Base-by-base conservation (phyloP, 1,140 invertebrate species). In the Drosophila takahashii region DNA sequence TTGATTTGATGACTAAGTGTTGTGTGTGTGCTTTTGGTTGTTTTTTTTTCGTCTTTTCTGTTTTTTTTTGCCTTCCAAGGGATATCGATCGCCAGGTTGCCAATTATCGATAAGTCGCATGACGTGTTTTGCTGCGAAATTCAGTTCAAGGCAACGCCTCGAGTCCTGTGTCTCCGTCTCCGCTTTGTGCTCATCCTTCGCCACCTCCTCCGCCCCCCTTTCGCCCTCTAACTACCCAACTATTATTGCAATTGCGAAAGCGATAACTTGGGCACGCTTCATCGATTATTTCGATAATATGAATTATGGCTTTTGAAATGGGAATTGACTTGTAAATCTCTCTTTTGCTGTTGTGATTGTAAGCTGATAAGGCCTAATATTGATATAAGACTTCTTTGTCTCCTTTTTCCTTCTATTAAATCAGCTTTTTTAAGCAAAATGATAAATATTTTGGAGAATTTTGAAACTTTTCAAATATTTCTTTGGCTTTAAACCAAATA, bases 81-180 rank as follows among this genome's bases (percentile, higher is more conserved):
- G 54, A 29, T 71, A 71, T 71, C 67, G 67, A 71, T 71, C 67
- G 65, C 37, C 16, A 32, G 16, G 11, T 37, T 41, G 16, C 36
- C 67, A 70, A 70, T 71, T 71, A 70, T 71, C 66, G 66, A 70
- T 70, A 70, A 47, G 41, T 70, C 54, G 50, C 64, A 69, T 70
- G 64, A 66, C 57, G 18, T 61, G 44, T 66, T 59, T 54, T 16
- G 51, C 54, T 27, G 47, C 60, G 32, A 71, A 77, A 84, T 84
- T 85, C 61, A 84, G 80, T 84, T 84, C 80, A 84, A 84, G 80
- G 80, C 80, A 67, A 84, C 81, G 77, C 81, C 80, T 84, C 75
- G 44, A 22, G 45, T 64, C 45, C 29, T 34, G 45, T 52, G 48
- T 54, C 29, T 32, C 29, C 29, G 71, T 75, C 65, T 60, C 36